These are phyloP conservation scores for Parelbella ahira DNA, from an alignment of 2,888 invertebrate genomes.

Conservation along the genomic window DNA sequence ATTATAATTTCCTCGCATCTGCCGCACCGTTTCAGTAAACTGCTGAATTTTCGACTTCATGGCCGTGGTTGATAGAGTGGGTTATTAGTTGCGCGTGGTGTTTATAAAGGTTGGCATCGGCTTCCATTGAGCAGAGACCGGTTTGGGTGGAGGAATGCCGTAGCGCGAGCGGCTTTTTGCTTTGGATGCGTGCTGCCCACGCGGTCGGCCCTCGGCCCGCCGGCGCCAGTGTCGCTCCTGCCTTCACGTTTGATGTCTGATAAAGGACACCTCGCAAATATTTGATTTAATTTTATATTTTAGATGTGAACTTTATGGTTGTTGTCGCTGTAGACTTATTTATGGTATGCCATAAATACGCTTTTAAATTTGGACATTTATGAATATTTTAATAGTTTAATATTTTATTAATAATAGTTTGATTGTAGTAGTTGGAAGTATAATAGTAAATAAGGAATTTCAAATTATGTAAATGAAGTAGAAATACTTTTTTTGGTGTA, in stretches of 20 bases:
- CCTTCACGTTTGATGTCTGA: constrained; percentile 47
- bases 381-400: no score
- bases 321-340: background rate
- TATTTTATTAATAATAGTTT: no score
- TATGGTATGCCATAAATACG: no score
- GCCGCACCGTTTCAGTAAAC: constrained; percentile 22
- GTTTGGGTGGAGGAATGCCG: constrained; percentile 71
- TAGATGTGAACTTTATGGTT: constrained; percentile 1
- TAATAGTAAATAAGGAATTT: no score
- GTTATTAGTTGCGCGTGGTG: constrained; percentile 38
- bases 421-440: no score
- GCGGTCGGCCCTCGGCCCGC: constrained; percentile 46
- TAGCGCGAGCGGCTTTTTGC: constrained; percentile 65
- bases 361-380: no score
- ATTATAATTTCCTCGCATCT: constrained; percentile 58
- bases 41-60: constrained; percentile 36
- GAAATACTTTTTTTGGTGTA: no score
- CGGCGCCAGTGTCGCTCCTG: constrained; percentile 49
- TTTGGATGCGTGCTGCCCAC: constrained; percentile 60
- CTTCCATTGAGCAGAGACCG: constrained; percentile 70
- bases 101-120: constrained; percentile 43
- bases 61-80: constrained; percentile 37
- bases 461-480: no score
- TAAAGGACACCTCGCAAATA: constrained; percentile 67
- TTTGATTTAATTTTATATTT: constrained; percentile 45